phyloP scores from a whole-genome alignment of 2,113 vertebrate species.

The Brachyhypopomus occidentalis region DNA sequence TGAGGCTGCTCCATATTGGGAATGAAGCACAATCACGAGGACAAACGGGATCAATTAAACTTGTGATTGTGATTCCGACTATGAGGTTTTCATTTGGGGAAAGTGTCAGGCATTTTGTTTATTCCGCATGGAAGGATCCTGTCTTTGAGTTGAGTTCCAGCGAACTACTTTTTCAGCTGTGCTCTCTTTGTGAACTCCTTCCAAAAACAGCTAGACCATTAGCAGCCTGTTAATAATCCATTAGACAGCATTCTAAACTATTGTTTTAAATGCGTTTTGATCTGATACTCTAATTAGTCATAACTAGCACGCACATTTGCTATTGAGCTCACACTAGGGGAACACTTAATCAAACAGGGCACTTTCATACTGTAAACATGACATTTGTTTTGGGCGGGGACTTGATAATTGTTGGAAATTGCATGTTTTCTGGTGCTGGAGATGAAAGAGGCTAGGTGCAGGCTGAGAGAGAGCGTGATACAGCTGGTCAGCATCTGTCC shows the following conservation, averaged over 20 bases:
- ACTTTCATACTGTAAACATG: slow-evolving; percentile 69
- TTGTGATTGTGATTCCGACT: slow-evolving; percentile 49
- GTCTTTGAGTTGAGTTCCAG: slow-evolving; percentile 59
- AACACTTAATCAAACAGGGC: slow-evolving; percentile 48
- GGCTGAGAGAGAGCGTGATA: slow-evolving; percentile 37
- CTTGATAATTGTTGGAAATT: slow-evolving; percentile 70
- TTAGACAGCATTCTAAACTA: slow-evolving; percentile 65
- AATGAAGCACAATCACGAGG: slow-evolving; percentile 42
- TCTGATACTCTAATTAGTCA: slow-evolving; percentile 70
- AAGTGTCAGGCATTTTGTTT: slow-evolving; percentile 59
- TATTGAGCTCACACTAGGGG: slow-evolving; percentile 51
- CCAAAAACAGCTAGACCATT: slow-evolving; percentile 69
- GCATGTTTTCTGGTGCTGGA: slow-evolving; percentile 53
- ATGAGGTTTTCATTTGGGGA: slow-evolving; percentile 52
- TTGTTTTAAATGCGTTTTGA: slow-evolving; percentile 71
- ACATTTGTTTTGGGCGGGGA: slow-evolving; percentile 55
- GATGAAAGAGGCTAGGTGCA: slow-evolving; percentile 54
- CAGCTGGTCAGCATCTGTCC: slow-evolving; percentile 72
- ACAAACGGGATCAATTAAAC: slow-evolving; percentile 45
- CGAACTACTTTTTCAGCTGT: slow-evolving; percentile 51
- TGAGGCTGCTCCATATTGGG: neutral
- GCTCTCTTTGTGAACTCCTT: slow-evolving; percentile 61
- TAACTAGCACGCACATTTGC: slow-evolving; percentile 61
- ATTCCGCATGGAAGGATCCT: slow-evolving; percentile 52
- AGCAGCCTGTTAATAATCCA: slow-evolving; percentile 72